These are phyloP conservation scores for Megathymus violae DNA, from an alignment of 1,140 invertebrate species.

Conservation along the genomic window DNA sequence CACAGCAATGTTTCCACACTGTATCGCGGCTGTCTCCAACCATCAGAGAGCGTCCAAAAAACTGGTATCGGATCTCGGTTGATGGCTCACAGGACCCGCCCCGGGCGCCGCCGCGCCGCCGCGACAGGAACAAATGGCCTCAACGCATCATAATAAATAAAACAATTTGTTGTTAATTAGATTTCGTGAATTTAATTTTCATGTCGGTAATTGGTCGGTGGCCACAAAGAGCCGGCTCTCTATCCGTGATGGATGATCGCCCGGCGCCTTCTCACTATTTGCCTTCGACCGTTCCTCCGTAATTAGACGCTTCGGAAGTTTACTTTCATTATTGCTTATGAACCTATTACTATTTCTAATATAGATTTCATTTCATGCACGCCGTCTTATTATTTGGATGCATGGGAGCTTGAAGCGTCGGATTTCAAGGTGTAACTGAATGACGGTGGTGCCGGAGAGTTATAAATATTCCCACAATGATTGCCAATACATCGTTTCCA, in stretches of 20 bases:
- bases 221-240: slow-evolving; percentile 75
- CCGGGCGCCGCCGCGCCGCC: slow-evolving; percentile 54
- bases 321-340: slow-evolving; percentile 78
- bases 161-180: slow-evolving; percentile 84
- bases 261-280: slow-evolving; percentile 78
- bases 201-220: slow-evolving; percentile 82
- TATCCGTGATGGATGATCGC: slow-evolving; percentile 82
- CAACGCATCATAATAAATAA: slow-evolving; percentile 83
- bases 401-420: slow-evolving; percentile 37
- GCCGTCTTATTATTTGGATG: slow-evolving; percentile 48
- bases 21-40: slow-evolving; percentile 47
- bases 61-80: slow-evolving; percentile 50
- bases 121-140: slow-evolving; percentile 80
- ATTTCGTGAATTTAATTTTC: slow-evolving; percentile 84
- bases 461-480: too few species aligned
- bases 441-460: slow-evolving; percentile 7
- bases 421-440: slow-evolving; percentile 3
- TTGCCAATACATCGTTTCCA: too few species aligned
- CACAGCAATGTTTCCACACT: slow-evolving; percentile 15
- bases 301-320: slow-evolving; percentile 81
- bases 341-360: slow-evolving; percentile 77
- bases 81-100: slow-evolving; percentile 64
- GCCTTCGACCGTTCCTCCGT: slow-evolving; percentile 67
- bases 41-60: slow-evolving; percentile 55
- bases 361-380: slow-evolving; percentile 69